Evolutionary conservation across 1,140 invertebrate genomes (phyloP), one percentile per base, ranked within the genome.

Genomic region (Microplitis demolitor): DNA sequence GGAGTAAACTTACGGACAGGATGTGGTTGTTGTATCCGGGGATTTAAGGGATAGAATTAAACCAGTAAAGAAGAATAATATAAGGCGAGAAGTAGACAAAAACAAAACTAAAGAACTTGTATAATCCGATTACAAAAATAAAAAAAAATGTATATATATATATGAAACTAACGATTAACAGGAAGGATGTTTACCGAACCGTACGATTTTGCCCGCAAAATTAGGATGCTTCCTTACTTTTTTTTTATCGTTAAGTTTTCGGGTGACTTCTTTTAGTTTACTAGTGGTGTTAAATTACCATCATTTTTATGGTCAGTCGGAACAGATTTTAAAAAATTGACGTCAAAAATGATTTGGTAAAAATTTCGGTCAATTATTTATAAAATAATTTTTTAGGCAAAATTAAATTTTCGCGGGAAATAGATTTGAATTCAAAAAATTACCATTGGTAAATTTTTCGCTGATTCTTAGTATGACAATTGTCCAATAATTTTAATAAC

Each of bases 121-220:
- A 45, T 66, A 78, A 67, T 64, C 16, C 35, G 78, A 79, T 76
- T 71, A 72, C 74, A 56, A 63, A 72, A 70, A 45, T 9, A 72
- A 74, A 1, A 24, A 24, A 24, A 24, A 24, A 24, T n/a, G n/a
- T n/a, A n/a, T n/a, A 24, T 1, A 24, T 24, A 24, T 24, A 24
- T 24, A 24, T 24, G 24, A 24, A 76, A 76, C 75, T 69, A 53
- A 74, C 50, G 13, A 56, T 35, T n/a, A 66, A 51, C 74, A 78
- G 80, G 80, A 83, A 79, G 80, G 80, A 83, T 79, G 78, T 78
- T 69, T 78, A 82, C 13, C 78, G 73, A 78, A 61, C 74, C 78
- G 72, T 84, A 75, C 4, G 2, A 79, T 80, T 83, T 83, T 60
- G 35, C 9, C 51, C 9, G 6, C 60, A 66, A 66, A 56, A 69